Base-by-base conservation (phyloP, 64 coral and sea anemone species). In the Dendronephthya gigantea region DNA sequence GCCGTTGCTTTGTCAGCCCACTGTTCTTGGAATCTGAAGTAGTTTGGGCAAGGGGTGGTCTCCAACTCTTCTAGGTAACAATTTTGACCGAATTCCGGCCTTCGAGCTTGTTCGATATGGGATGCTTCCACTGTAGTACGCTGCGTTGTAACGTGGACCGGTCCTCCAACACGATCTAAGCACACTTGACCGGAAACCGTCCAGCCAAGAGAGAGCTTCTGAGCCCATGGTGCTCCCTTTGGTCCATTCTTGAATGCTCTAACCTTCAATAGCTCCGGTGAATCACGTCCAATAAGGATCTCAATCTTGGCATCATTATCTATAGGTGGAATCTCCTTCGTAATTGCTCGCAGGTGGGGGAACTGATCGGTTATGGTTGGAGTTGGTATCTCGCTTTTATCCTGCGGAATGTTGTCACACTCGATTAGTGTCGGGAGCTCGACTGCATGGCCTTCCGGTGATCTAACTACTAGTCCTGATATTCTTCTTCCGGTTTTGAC, bases 241-340 rank as follows among this genome's bases (percentile, higher is more conserved):
- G 51, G 0, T 0, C 87, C 81, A n/a, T 83, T 88, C 52, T 83
- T 88, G 75, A 88, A 88, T 4, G 79, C 81, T 66, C 81, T 66
- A 23, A 88, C 81, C 49, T 88, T 88, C 8, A 83, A 50, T 9
- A 88, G 81, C 50, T 88, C 87, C 7, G 87, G 87, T 2, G 79
- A 41, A 11, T 83, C 81, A 2, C 87, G 33, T 12, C 87, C 87
- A 66, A 88, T 50, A 15, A 88, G 50, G 12, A 83, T 40, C 35
- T 88, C 66, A 50, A 82, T 58, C 9, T 15, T 32, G 0, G 86
- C 86, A 15, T 2, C 35, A 27, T 88, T 68, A 7, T 88, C 70
- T 12, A 82, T 33, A 2, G 72, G 86, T 11, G 87, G 79, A 56
- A 88, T 88, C 19, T 88, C 87, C 0, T 83, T 15, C 47, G 79